These are phyloP conservation scores for Ceratoteleas bidentatus DNA, from an alignment of 1,140 invertebrate species.

Conservation along the genomic window DNA sequence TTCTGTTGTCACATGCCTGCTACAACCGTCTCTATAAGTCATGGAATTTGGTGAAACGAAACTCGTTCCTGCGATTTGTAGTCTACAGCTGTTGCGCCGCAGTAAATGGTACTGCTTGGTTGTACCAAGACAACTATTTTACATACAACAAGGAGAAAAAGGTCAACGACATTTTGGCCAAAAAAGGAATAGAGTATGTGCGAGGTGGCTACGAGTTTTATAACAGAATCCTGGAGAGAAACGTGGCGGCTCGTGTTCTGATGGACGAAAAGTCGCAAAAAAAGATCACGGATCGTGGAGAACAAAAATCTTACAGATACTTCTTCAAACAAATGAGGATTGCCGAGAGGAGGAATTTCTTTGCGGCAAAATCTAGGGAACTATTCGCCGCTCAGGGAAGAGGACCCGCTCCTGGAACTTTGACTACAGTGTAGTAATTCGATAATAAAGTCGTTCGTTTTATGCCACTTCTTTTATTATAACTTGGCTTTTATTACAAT, in stretches of 20 bases:
- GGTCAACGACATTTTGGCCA: slow-evolving; percentile 84
- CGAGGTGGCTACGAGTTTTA: slow-evolving; percentile 89
- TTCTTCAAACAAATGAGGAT: slow-evolving; percentile 84
- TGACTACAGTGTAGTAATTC: background rate
- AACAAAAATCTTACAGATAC: slow-evolving; percentile 83
- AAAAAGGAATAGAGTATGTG: slow-evolving; percentile 84
- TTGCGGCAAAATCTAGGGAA: slow-evolving; percentile 72
- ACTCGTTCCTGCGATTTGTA: slow-evolving; percentile 69
- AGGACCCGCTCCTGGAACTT: background rate
- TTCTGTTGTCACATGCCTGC: slow-evolving; percentile 80
- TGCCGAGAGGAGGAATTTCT: slow-evolving; percentile 84
- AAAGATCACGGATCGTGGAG: slow-evolving; percentile 85
- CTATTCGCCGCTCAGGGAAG: background rate
- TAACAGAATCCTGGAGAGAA: slow-evolving; percentile 86
- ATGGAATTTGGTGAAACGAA: slow-evolving; percentile 82
- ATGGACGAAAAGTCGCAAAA: slow-evolving; percentile 83
- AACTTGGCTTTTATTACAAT: slow-evolving; percentile 22
- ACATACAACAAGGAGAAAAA: slow-evolving; percentile 83
- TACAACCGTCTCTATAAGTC: slow-evolving; percentile 78
- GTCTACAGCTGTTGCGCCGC: slow-evolving; percentile 38
- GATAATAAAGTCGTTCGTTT: background rate
- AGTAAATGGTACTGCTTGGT: slow-evolving; percentile 77
- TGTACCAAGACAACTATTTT: slow-evolving; percentile 84
- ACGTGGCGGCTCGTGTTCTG: slow-evolving; percentile 86
- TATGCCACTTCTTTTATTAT: slow-evolving; percentile 21